A percentile compares a stretch with the other conserved stretches of the same genome.
Conservation (phyloP, 2,797 vertebrate genomes). For the Eulemur albifrons region DNA sequence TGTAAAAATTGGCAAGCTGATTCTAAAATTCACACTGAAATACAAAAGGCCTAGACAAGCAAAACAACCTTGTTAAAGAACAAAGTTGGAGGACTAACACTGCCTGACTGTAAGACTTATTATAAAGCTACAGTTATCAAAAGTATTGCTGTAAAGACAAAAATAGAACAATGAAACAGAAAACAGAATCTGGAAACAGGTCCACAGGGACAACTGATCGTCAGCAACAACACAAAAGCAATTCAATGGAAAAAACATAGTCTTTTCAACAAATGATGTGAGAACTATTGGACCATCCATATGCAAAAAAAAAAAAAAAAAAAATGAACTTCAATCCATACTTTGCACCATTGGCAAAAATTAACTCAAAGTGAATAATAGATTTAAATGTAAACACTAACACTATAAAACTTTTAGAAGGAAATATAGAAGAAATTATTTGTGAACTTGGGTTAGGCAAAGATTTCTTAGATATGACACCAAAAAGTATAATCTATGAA, state of each 20-base stretch:
- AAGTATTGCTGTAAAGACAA: background rate
- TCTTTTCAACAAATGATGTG: background rate
- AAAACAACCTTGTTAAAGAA: background rate
- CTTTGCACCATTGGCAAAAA: background rate
- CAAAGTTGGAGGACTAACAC: background rate
- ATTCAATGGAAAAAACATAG: background rate
- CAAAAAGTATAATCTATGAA: background rate
- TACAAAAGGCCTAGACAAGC: background rate
- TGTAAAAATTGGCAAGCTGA: background rate
- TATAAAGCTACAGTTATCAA: background rate
- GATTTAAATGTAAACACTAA: background rate
- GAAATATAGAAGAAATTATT: background rate
- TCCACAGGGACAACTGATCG: background rate
- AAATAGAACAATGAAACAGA: background rate
- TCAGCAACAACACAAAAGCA: background rate
- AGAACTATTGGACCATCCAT: background rate
- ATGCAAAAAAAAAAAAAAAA: background rate
- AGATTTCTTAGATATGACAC: background rate
- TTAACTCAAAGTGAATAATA: background rate
- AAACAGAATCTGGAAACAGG: background rate
- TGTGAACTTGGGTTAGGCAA: background rate
- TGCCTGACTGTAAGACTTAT: conserved; percentile 3
- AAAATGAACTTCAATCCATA: background rate
- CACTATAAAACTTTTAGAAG: background rate
- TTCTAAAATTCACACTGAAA: conserved; percentile 37